Evolutionary conservation across 2,888 invertebrate genomes (phyloP), one percentile per base, ranked within the genome.

Genomic region (Hedychridium roseum): DNA sequence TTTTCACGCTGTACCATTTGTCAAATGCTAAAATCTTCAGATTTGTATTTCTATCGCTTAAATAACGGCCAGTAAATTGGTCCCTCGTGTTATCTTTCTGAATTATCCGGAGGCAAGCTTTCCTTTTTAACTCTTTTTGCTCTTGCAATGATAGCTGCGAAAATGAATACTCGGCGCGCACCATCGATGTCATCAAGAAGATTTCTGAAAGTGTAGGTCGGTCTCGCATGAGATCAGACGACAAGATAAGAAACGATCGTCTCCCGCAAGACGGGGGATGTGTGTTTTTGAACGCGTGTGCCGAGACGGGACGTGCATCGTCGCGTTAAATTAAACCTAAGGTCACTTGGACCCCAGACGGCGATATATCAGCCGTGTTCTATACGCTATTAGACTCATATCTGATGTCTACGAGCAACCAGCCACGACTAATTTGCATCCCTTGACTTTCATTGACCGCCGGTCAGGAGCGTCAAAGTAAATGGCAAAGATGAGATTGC

Each of bases 291-390:
- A 40, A 43, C 20, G 23, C 23, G 12, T 43, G 50, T 36, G 31
- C 20, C 39, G 40, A 20, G 40, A 31, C 45, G 43, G 41, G 45
- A 44, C 27, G 11, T 14, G 37, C 21, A 20, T 31, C 44, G 54
- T 40, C 41, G 58, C 46, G 46, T 60, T 55, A 55, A 60, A 53
- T 60, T 60, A 58, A 51, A 58, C 53, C 51, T 51, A 60, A 55
- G 55, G 55, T 58, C 60, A 51, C 44, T 51, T 37, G 47, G 52
- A 47, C 43, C 34, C 51, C 48, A 45, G 41, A 50, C 50, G 44
- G 41, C 44, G 58, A 51, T 49, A 54, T 52, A 54, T 51, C 54
- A 50, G 45, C 43, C 42, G 34, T 35, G 14, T 14, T 21, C 39
- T 36, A 23, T 21, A 41, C 6, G 20, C 40, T 26, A 28, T 23